phyloP scores from a whole-genome alignment of 2,888 invertebrate genomes.

The Chymomyza procnemis region DNA sequence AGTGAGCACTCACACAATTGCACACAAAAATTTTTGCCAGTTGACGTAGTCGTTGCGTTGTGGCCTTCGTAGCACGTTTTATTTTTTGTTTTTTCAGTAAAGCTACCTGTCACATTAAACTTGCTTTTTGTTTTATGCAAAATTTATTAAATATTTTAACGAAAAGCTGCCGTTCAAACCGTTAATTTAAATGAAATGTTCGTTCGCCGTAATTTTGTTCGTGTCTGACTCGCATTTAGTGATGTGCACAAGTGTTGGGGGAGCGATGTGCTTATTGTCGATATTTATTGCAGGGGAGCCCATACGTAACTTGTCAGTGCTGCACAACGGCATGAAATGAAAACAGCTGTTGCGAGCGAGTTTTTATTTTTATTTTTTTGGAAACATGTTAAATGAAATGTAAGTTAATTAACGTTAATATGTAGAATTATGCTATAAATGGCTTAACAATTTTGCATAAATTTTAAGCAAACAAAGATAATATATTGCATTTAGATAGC shows the following conservation, averaged over 20 bases:
- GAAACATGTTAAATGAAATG: background rate
- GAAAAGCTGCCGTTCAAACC: conserved; percentile 23
- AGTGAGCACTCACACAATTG: conserved; percentile 32
- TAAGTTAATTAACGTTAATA: too few species aligned
- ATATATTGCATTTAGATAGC: too few species aligned
- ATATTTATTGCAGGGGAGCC: conserved; percentile 13
- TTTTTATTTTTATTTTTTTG: too few species aligned
- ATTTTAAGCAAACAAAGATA: too few species aligned
- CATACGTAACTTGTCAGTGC: conserved; percentile 17
- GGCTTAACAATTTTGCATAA: too few species aligned
- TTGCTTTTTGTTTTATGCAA: conserved; percentile 11
- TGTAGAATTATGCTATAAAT: too few species aligned
- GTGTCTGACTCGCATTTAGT: conserved; percentile 32
- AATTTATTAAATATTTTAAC: conserved; percentile 18
- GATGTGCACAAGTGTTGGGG: conserved; percentile 27
- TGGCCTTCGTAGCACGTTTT: conserved; percentile 24
- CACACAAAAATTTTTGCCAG: conserved; percentile 37
- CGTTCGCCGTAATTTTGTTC: conserved; percentile 42
- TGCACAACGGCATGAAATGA: background rate
- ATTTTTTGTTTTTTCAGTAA: background rate
- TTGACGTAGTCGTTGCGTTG: conserved; percentile 2
- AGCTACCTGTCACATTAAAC: conserved; percentile 15
- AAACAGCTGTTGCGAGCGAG: conserved; percentile 38
- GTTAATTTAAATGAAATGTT: conserved; percentile 32
- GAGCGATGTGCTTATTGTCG: too few species aligned